A percentile compares a stretch with the other conserved stretches of the same genome.
phyloP scores from a whole-genome alignment of 1,140 invertebrate genomes.

The Carposina sasakii region DNA sequence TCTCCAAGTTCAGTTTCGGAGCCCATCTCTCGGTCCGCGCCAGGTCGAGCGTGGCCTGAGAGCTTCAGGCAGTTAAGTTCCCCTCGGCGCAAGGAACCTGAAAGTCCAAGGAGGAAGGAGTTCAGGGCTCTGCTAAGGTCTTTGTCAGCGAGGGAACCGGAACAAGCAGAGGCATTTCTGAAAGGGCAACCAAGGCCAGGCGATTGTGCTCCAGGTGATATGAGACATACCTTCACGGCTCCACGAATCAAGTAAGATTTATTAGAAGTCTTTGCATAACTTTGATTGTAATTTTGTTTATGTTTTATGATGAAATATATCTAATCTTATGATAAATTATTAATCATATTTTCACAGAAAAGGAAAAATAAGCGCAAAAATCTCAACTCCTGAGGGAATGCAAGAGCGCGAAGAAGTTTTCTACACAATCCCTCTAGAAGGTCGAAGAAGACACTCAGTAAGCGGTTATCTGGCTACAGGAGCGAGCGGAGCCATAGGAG shows the following conservation, averaged over 20 bases:
- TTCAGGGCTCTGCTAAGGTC: conserved; percentile 69
- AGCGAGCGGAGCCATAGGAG: conserved; percentile 44
- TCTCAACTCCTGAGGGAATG: conserved; percentile 35
- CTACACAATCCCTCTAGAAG: conserved; percentile 66
- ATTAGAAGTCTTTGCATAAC: too few relatives aligned
- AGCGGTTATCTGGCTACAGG: conserved; percentile 67
- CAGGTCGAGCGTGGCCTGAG: conserved; percentile 51
- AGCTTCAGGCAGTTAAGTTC: conserved; percentile 44
- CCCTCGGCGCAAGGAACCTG: conserved; percentile 48
- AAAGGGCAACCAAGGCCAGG: conserved; percentile 68
- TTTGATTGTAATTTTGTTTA: too few relatives aligned
- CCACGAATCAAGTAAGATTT: conserved; percentile 57
- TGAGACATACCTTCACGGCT: conserved; percentile 61
- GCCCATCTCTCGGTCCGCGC: conserved; percentile 53
- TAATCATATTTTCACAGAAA: conserved; percentile 37
- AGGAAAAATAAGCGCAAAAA: conserved; percentile 52
- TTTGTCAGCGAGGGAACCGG: conserved; percentile 64
- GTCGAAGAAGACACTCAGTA: conserved; percentile 66
- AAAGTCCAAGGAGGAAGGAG: conserved; percentile 61
- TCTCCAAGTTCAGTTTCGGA: conserved; percentile 33
- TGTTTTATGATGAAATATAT: too few relatives aligned
- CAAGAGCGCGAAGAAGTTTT: conserved; percentile 65
- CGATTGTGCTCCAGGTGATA: conserved; percentile 59
- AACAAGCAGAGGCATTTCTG: conserved; percentile 64
- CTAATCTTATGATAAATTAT: too few relatives aligned